Evolutionary conservation across 2,888 invertebrate species (phyloP), one percentile per base, ranked within the genome.

Genomic region (Chouioia cunea): DNA sequence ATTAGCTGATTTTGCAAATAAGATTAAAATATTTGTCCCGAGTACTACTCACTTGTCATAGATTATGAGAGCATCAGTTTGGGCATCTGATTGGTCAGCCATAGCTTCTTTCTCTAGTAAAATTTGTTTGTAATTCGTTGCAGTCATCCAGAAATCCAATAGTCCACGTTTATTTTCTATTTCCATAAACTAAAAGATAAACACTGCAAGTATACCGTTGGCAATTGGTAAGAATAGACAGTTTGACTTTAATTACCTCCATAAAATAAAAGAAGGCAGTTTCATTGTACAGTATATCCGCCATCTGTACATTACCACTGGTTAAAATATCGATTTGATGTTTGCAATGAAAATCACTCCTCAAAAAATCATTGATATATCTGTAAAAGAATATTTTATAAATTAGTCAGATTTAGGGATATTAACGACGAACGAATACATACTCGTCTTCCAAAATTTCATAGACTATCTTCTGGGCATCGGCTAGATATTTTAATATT

Each of bases 241-340:
- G 48, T 22, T 57, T 46, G 59, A 20, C 36, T 53, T n/a, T 22
- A 54, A 71, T 73, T 85, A 91, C 91, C 89, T 98, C 97, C 89
- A 97, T 97, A 81, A 98, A 96, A 85, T 96, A 96, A 86, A 96
- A 97, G 74, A 98, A 89, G 69, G 96, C 93, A 73, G 93, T 91
- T 86, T 97, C 96, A 87, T 96, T 96, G 84, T 93, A 93, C 65
- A 98, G 88, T 83, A 98, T 93, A 87, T 98, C 98, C 77, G 92
- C 91, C 62, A 98, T 88, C 70, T 90, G 91, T 50, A 97, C 91
- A 86, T 90, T 90, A 75, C 93, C 92, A 84, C 91, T 91, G 8
- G 95, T 95, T 76, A 97, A 89, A 73, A 97, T 90, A 85, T 98
- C 97, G 78, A 98, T 92, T 87, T 97, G 96, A 87, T 97, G 94